Conservation (phyloP, 2,113 vertebrate species). For the Probosciger aterrimus region DNA sequence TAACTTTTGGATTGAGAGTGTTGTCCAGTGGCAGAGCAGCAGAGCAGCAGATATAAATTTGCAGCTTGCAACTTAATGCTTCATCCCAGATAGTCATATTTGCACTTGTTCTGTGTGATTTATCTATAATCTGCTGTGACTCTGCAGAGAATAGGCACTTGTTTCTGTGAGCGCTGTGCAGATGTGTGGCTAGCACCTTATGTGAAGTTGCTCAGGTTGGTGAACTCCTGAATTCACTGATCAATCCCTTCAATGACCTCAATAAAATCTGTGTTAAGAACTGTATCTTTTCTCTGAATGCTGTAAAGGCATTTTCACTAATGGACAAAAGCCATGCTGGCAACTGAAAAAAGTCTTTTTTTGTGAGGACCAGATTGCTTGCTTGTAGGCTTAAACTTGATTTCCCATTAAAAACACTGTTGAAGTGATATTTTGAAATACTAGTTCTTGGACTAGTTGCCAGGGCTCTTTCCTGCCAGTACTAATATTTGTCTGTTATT, state of each 20-base stretch:
- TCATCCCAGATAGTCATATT: not conserved
- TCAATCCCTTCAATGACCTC: not conserved
- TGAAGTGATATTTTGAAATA: not conserved
- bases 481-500: not conserved
- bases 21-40: not conserved
- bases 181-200: not conserved
- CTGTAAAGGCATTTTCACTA: not conserved
- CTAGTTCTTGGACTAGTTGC: not conserved
- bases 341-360: not conserved
- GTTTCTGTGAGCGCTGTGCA: too few relatives aligned
- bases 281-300: not conserved
- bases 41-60: not conserved
- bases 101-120: not conserved
- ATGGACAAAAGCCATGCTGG: too few relatives aligned
- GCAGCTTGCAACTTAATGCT: not conserved
- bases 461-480: accelerated
- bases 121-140: not conserved
- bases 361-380: not conserved
- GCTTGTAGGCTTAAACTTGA: not conserved
- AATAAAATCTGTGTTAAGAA: not conserved
- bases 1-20: not conserved
- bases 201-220: not conserved
- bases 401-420: not conserved
- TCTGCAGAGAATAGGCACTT: not conserved
- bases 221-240: accelerated